phyloP scores from a whole-genome alignment of 2,113 vertebrate genomes.

The Fregetta grallaria region DNA sequence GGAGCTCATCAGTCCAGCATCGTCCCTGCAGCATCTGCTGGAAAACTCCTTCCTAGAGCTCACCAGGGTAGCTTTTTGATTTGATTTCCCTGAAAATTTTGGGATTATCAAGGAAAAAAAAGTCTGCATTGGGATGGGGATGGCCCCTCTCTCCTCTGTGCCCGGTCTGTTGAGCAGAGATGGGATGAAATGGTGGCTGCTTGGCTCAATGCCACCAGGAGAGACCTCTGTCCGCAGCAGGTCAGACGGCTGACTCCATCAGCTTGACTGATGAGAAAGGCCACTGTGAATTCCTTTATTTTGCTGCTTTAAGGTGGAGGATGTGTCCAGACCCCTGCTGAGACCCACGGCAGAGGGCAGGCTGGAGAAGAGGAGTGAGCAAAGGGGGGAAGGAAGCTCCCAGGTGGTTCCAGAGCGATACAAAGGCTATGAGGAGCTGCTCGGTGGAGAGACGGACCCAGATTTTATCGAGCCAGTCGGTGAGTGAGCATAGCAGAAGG shows the following conservation, averaged over 20 bases:
- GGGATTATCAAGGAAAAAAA: not conserved
- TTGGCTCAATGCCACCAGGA: not conserved
- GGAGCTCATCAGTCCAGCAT: not conserved
- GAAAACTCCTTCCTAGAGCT: not conserved
- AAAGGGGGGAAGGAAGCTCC: not conserved
- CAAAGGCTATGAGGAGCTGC: constrained; percentile 67
- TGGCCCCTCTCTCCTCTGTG: not conserved
- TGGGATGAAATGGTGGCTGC: not conserved
- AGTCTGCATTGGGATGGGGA: not conserved
- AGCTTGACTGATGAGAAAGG: not conserved
- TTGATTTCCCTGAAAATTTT: not conserved
- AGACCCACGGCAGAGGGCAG: not conserved
- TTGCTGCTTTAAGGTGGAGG: not conserved
- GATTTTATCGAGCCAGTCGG: constrained; percentile 71
- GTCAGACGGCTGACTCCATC: not conserved
- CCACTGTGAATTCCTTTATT: not conserved
- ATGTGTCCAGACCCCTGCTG: not conserved
- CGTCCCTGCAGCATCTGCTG: not conserved
- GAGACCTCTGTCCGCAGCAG: not conserved
- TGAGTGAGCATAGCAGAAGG: constrained; percentile 19
- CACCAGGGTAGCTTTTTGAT: not conserved
- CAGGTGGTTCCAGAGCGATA: constrained; percentile 35
- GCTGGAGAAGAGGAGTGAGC: not conserved
- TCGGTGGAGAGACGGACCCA: constrained; percentile 54
- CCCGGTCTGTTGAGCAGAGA: not conserved